phyloP scores from a whole-genome alignment of 1,140 invertebrate genomes.

The Cyrtorhinus lividipennis region DNA sequence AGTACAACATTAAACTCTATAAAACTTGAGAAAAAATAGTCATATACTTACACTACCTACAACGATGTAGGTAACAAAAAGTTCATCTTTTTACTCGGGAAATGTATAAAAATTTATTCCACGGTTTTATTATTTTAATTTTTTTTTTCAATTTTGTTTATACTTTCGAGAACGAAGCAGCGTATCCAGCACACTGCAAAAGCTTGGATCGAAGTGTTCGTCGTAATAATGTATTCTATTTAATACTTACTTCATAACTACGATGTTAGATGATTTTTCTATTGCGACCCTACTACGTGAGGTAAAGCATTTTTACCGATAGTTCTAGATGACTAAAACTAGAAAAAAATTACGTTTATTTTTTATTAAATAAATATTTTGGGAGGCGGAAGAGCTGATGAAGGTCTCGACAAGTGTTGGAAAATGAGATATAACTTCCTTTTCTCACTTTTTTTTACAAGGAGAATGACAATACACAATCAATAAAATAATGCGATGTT shows the following conservation, averaged over 20 bases:
- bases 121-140: no score
- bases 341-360: background rate
- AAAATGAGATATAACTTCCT: background rate
- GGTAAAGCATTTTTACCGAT: background rate
- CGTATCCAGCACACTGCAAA: background rate
- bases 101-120: no score
- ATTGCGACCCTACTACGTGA: background rate
- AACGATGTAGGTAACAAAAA: no score
- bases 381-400: no score
- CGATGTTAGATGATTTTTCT: background rate
- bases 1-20: no score
- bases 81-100: no score
- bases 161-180: background rate
- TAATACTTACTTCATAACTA: background rate
- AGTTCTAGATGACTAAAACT: background rate
- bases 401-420: background rate
- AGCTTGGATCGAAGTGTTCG: background rate
- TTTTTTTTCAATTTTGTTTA: no score
- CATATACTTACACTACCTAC: no score
- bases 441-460: background rate
- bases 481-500: no score
- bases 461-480: no score
- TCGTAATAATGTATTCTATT: background rate
- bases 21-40: no score
- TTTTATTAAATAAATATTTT: no score